These are phyloP conservation scores for Lordiphosa mommai DNA, from an alignment of 1,140 invertebrate genomes.

Conservation along the genomic window DNA sequence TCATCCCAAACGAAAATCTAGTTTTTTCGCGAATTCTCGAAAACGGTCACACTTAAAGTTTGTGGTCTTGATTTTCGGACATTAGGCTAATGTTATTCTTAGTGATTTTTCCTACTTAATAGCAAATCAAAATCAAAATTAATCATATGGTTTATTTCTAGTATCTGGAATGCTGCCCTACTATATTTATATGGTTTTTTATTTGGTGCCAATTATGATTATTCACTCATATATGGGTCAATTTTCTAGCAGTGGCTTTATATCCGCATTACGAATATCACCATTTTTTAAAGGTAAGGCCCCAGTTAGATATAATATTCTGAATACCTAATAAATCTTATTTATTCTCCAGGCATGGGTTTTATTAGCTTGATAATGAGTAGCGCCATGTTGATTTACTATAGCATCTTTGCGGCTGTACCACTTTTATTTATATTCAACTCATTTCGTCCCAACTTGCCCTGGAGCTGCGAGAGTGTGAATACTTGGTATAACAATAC, in stretches of 20 bases:
- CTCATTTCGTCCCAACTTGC: constrained; percentile 56
- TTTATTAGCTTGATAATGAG: constrained; percentile 59
- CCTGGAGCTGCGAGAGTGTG: constrained; percentile 65
- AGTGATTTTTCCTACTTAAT: background rate
- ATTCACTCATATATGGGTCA: constrained; percentile 74
- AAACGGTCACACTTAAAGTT: no score
- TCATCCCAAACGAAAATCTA: no score
- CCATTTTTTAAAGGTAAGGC: constrained; percentile 73
- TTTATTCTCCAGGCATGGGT: constrained; percentile 52
- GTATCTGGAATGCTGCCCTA: constrained; percentile 53
- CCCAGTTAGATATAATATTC: background rate
- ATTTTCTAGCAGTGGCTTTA: constrained; percentile 73
- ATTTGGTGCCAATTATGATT: constrained; percentile 61
- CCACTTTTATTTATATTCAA: constrained; percentile 61
- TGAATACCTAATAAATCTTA: background rate
- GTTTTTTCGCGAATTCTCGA: no score
- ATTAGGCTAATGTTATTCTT: no score
- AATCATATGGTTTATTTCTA: constrained; percentile 9
- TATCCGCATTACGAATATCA: constrained; percentile 63
- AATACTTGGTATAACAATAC: constrained; percentile 6
- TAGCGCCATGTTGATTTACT: constrained; percentile 43
- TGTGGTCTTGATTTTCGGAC: no score
- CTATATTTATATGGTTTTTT: constrained; percentile 51
- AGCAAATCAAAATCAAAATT: background rate
- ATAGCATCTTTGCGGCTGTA: constrained; percentile 53